Base-by-base conservation (phyloP, 2,113 vertebrate genomes). In the Colius striatus region DNA sequence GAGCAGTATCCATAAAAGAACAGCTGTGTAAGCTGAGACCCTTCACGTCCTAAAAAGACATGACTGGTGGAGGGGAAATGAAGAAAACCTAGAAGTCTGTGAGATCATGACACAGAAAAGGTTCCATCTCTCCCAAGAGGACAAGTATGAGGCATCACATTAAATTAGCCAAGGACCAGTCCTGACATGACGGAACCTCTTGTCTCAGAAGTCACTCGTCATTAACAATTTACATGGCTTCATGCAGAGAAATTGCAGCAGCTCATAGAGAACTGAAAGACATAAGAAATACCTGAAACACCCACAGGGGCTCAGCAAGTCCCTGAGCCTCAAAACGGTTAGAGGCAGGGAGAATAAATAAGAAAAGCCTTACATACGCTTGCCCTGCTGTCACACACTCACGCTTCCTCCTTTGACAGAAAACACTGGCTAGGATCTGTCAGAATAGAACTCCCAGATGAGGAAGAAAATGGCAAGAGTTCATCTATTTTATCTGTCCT, bases 91-190 rank as follows among this genome's bases (percentile, higher is more conserved):
- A 12, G 20, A 38, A 38, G 34, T 32, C 15, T 74, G 16, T 61
- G 62, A 88, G 78, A 78, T 23, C 2, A 0, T 47, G 30, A 70
- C 51, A 38, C 5, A 71, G 29, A 70, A 73, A 47, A 85, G 8
- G 27, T n/a, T 6, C 29, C 14, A 13, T 51, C 14, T 79, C 61
- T 71, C 26, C 34, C n/a, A 80, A 21, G 32, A 65, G 13, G 58
- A 80, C 72, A 63, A n/a, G 12, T 14, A 50, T 0, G 0, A 70
- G 38, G 50, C 38, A 73, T 23, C 18, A 16, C 38, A 19, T 63
- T 51, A 36, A 85, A 45, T 10, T 23, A 63, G 30, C 23, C 23
- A 32, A 19, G 67, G 54, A 61, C 7, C 29, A 73, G 32, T 6
- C 68, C 23, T 68, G 45, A 61, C 20, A 73, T 41, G 68, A 14